Conservation (phyloP, 2,888 invertebrate genomes). For the Physocephala rufipes region DNA sequence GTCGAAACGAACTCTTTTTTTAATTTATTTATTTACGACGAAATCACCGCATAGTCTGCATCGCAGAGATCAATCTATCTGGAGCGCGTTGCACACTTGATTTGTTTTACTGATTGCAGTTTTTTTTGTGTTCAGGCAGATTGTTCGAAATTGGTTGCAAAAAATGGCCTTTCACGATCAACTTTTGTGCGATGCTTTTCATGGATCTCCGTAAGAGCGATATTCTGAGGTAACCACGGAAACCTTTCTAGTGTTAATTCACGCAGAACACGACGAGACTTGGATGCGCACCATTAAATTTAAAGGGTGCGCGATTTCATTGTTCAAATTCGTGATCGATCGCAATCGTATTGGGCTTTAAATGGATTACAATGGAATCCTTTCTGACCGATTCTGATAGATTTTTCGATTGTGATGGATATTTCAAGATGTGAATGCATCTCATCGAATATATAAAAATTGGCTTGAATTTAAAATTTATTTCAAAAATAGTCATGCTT, state of each 20-base stretch:
- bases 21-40: conserved; percentile 47
- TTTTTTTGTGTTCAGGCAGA: neutral
- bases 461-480: too few relatives aligned
- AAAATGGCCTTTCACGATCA: neutral
- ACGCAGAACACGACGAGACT: neutral
- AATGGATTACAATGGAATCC: neutral
- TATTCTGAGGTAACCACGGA: too few relatives aligned
- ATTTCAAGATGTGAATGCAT: too few relatives aligned
- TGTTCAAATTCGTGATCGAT: conserved; percentile 22
- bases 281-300: conserved; percentile 30
- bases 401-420: too few relatives aligned
- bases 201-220: neutral
- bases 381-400: too few relatives aligned
- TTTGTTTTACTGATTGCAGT: conserved; percentile 29
- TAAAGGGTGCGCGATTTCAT: neutral
- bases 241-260: neutral
- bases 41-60: conserved; percentile 46
- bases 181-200: neutral
- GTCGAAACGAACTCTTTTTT: conserved; percentile 11
- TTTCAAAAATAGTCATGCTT: too few relatives aligned
- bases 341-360: conserved; percentile 23
- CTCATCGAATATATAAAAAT: too few relatives aligned
- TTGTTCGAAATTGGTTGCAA: neutral
- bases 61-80: neutral
- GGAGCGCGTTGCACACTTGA: conserved; percentile 17